Conservation (phyloP, 2,113 vertebrate genomes). For the Epinephelus cyanopodus region DNA sequence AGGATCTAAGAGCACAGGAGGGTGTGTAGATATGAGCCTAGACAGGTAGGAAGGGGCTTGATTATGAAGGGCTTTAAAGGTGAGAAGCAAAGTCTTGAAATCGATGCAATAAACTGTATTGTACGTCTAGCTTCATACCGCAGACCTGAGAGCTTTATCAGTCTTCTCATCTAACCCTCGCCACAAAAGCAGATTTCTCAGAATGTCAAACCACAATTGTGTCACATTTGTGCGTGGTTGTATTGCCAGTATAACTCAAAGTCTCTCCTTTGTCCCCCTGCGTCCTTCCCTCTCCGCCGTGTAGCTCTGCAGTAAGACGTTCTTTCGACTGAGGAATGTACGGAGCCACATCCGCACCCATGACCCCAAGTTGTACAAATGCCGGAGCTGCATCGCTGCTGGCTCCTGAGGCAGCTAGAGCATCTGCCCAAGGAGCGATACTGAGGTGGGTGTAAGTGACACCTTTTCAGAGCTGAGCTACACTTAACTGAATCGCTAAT, state of each 20-base stretch:
- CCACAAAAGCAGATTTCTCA: background rate
- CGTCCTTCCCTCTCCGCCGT: background rate
- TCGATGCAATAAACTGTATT: no score
- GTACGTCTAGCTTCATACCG: background rate
- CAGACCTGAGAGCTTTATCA: no score
- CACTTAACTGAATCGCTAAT: background rate
- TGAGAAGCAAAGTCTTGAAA: no score
- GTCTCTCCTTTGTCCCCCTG: background rate
- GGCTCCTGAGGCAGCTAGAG: slow-evolving; percentile 73
- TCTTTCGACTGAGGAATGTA: slow-evolving; percentile 86
- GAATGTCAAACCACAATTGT: background rate
- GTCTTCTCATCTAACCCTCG: background rate
- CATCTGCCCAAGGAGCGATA: slow-evolving; percentile 7
- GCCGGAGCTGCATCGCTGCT: slow-evolving; percentile 82
- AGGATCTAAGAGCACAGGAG: no score
- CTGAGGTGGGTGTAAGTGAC: slow-evolving; percentile 46
- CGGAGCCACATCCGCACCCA: slow-evolving; percentile 86
- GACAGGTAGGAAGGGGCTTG: no score
- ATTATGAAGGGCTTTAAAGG: no score
- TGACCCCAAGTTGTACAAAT: slow-evolving; percentile 87
- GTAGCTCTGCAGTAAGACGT: slow-evolving; percentile 87
- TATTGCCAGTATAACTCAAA: background rate
- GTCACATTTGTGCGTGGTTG: no score
- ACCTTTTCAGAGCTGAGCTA: background rate
- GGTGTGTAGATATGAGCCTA: no score